These are phyloP conservation scores for Tetrao urogallus DNA, from an alignment of 2,113 vertebrate genomes.

Conservation along the genomic window DNA sequence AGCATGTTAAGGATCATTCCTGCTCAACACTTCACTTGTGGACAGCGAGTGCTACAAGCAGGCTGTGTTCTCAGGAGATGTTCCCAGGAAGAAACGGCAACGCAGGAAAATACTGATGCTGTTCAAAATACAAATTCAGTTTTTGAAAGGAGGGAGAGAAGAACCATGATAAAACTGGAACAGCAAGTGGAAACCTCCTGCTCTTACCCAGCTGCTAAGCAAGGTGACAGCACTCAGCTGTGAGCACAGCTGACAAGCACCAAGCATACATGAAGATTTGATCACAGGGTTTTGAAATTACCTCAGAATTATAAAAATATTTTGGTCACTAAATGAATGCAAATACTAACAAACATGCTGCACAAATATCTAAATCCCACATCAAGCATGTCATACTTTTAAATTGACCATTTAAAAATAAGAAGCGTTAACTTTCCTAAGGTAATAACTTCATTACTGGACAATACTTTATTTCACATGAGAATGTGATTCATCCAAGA, in stretches of 20 bases:
- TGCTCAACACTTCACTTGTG: background rate
- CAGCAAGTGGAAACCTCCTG: background rate
- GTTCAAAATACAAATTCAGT: background rate
- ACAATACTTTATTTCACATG: background rate
- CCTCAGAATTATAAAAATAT: too few species aligned
- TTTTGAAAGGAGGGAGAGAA: background rate
- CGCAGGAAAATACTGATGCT: background rate
- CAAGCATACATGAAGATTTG: fast-evolving
- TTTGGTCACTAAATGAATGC: too few species aligned
- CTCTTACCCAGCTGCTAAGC: too few species aligned
- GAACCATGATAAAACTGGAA: background rate
- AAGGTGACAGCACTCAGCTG: background rate
- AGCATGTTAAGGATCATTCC: background rate
- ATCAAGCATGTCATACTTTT: background rate
- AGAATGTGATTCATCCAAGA: background rate
- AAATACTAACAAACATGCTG: background rate
- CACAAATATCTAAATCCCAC: background rate
- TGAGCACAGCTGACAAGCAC: background rate
- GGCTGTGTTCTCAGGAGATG: background rate
- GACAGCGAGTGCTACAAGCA: background rate
- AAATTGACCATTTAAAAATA: background rate
- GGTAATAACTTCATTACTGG: background rate
- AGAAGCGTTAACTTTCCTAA: background rate
- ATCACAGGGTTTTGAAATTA: too few species aligned
- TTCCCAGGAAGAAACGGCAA: background rate